A percentile compares a stretch with the other conserved stretches of the same genome.
Evolutionary conservation across 2,113 vertebrate genomes (phyloP).

Genomic region (Gallinago paraguaiae): DNA sequence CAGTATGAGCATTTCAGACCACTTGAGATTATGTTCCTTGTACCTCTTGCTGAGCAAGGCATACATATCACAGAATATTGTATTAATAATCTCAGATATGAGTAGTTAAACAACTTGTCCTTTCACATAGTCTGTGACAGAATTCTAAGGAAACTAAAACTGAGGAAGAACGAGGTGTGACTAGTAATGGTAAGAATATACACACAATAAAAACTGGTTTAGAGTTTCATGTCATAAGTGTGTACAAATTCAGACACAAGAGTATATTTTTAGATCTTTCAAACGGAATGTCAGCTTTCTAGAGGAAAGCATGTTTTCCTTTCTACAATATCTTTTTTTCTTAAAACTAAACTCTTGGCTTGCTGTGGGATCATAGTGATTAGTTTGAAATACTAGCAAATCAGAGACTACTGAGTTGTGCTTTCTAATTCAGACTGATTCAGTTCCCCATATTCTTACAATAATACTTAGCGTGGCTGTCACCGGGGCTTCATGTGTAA

Average conservation of each 20-base stretch:
- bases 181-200: neutral
- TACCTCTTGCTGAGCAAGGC: neutral
- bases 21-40: neutral
- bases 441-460: neutral
- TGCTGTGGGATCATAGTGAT: neutral
- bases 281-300: neutral
- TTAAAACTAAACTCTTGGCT: neutral
- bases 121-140: neutral
- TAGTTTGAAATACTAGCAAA: neutral
- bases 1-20: neutral
- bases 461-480: neutral
- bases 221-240: neutral
- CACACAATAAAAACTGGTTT: neutral
- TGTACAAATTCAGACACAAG: neutral
- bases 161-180: neutral
- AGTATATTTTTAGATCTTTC: neutral
- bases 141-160: neutral
- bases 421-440: neutral
- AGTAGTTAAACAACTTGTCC: neutral
- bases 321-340: neutral
- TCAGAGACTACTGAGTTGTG: neutral
- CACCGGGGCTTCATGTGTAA: neutral
- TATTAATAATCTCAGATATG: neutral
- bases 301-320: neutral
- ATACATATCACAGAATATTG: neutral